phyloP scores from a whole-genome alignment of 2,113 vertebrate species.

The Hippocampus comes region DNA sequence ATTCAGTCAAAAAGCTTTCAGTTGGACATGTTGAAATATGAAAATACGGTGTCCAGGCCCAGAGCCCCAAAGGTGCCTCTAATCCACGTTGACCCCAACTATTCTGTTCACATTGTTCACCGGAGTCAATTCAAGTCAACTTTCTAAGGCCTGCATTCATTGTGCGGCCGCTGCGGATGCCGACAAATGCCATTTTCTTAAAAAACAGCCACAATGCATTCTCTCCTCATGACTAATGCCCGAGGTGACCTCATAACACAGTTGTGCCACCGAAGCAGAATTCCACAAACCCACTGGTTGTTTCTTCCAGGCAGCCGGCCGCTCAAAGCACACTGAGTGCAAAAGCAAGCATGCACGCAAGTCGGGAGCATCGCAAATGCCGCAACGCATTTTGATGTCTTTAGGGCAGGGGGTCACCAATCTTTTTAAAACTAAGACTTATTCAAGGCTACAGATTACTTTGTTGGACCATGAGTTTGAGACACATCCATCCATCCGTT shows the following conservation, averaged over 20 bases:
- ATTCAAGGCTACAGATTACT: too few species aligned
- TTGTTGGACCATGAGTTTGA: too few species aligned
- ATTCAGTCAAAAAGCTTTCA: slow-evolving; percentile 17
- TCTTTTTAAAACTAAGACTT: too few species aligned
- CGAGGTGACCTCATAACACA: slow-evolving; percentile 73
- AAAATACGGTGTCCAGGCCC: slow-evolving; percentile 26
- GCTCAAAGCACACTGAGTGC: slow-evolving; percentile 43
- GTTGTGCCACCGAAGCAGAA: slow-evolving; percentile 76
- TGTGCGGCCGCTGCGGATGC: slow-evolving; percentile 59
- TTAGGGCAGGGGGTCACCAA: too few species aligned
- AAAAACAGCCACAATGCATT: slow-evolving; percentile 77
- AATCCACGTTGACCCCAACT: slow-evolving; percentile 66
- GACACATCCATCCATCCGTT: too few species aligned
- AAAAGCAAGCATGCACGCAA: slow-evolving; percentile 22
- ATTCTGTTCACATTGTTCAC: slow-evolving; percentile 67
- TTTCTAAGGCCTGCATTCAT: slow-evolving; percentile 76
- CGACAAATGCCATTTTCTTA: slow-evolving; percentile 71
- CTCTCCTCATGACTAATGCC: slow-evolving; percentile 72
- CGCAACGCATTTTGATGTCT: slow-evolving; percentile 6
- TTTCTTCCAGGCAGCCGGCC: slow-evolving; percentile 66
- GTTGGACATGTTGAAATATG: slow-evolving; percentile 24
- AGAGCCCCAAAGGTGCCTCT: slow-evolving; percentile 67
- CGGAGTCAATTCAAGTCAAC: slow-evolving; percentile 72
- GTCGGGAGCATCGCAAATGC: slow-evolving; percentile 35
- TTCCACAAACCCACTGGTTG: slow-evolving; percentile 67